phyloP scores from a whole-genome alignment of 2,888 invertebrate genomes.

The Hyposoter dolosus region DNA sequence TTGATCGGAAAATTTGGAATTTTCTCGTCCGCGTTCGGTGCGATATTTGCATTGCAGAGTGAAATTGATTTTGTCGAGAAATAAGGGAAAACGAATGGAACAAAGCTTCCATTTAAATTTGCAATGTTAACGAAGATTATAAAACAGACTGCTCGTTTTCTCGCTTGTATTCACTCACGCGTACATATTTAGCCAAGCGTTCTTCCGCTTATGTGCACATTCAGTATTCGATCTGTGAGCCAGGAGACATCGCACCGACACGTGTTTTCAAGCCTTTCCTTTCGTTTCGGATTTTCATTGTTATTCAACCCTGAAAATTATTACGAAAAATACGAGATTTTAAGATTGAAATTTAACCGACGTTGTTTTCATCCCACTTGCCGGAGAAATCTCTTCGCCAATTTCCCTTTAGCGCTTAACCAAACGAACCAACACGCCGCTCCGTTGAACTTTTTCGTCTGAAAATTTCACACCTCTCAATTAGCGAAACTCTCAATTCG shows the following conservation, averaged over 20 bases:
- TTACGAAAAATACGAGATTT: background rate
- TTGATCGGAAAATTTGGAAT: conserved; percentile 14
- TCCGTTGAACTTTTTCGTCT: conserved; percentile 21
- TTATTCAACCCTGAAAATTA: background rate
- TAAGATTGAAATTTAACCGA: background rate
- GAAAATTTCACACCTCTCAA: conserved; percentile 43
- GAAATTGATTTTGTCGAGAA: conserved; percentile 73
- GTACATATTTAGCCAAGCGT: conserved; percentile 38
- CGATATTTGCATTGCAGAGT: conserved; percentile 77
- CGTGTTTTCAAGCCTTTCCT: background rate
- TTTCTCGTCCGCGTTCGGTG: background rate
- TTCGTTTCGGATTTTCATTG: conserved; percentile 9
- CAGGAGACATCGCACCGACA: background rate
- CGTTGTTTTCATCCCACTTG: background rate
- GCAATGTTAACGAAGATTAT: conserved; percentile 77
- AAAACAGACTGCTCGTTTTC: conserved; percentile 35
- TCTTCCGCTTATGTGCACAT: conserved; percentile 54
- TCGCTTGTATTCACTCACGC: conserved; percentile 15
- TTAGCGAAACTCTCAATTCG: conserved; percentile 35
- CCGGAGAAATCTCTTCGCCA: conserved; percentile 15
- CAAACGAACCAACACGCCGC: conserved; percentile 17
- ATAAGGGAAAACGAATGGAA: background rate
- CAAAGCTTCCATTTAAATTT: conserved; percentile 69
- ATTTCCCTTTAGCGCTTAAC: conserved; percentile 20
- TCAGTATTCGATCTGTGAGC: conserved; percentile 14